Conservation (phyloP, 2,113 vertebrate genomes). For the Cinclus mexicanus region DNA sequence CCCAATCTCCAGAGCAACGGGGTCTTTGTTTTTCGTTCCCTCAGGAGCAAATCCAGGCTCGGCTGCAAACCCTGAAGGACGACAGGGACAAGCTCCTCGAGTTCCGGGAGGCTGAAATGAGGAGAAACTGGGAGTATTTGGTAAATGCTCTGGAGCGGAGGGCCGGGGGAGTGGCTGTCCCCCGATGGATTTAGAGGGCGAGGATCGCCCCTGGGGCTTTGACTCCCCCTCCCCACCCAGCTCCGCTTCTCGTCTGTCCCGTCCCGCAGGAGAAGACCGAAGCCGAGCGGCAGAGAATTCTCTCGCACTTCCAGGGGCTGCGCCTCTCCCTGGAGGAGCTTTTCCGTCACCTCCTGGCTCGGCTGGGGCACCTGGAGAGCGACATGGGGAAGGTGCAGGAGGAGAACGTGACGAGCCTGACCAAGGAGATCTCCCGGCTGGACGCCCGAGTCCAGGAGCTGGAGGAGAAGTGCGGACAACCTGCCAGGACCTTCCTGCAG, state of each 20-base stretch:
- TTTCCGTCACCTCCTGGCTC: slow-evolving; percentile 22
- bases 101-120: neutral
- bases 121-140: neutral
- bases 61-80: neutral
- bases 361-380: slow-evolving; percentile 47
- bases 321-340: slow-evolving; percentile 57
- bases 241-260: neutral
- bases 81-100: neutral
- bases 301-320: slow-evolving; percentile 10
- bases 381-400: slow-evolving; percentile 28
- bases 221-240: neutral
- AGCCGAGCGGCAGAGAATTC: slow-evolving; percentile 17
- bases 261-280: neutral
- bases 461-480: slow-evolving; percentile 54
- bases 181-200: neutral
- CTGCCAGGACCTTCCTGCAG: slow-evolving; percentile 44
- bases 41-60: neutral
- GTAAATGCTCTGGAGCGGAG: neutral
- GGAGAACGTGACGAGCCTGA: neutral
- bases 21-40: accelerated
- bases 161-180: accelerated
- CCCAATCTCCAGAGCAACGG: accelerated
- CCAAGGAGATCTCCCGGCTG: slow-evolving; percentile 43
- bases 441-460: neutral
- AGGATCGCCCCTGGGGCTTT: neutral